phyloP scores from a whole-genome alignment of 2,888 invertebrate genomes.

The Osedax frankpressi region DNA sequence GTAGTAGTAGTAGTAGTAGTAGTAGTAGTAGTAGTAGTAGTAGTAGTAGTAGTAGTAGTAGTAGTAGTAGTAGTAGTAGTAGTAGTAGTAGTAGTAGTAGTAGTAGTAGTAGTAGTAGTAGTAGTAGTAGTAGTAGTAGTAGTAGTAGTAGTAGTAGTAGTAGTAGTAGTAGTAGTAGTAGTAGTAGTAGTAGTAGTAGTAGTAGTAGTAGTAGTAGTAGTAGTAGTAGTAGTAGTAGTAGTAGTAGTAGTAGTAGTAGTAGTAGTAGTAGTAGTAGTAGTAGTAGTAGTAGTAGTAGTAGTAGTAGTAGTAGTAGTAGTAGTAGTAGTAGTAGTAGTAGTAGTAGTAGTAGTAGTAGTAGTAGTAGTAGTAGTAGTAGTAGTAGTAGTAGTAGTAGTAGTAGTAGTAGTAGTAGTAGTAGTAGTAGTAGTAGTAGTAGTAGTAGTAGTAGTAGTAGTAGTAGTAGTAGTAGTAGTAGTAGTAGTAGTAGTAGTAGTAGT shows the following conservation, averaged over 20 bases:
- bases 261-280: neutral
- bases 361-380: neutral
- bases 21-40: slow-evolving; percentile 22
- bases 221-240: neutral
- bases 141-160: neutral
- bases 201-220: neutral
- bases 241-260: neutral
- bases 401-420: neutral
- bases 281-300: neutral
- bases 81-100: neutral
- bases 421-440: neutral
- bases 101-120: too few relatives aligned
- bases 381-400: neutral
- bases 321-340: neutral
- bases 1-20: slow-evolving; percentile 22
- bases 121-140: neutral
- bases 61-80: neutral
- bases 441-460: neutral
- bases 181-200: neutral
- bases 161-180: neutral
- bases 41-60: slow-evolving; percentile 7
- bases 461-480: neutral
- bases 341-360: neutral
- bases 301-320: neutral
- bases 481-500: neutral